phyloP scores from a whole-genome alignment of 2,888 invertebrate species.

The Scaptomyza polygonia region DNA sequence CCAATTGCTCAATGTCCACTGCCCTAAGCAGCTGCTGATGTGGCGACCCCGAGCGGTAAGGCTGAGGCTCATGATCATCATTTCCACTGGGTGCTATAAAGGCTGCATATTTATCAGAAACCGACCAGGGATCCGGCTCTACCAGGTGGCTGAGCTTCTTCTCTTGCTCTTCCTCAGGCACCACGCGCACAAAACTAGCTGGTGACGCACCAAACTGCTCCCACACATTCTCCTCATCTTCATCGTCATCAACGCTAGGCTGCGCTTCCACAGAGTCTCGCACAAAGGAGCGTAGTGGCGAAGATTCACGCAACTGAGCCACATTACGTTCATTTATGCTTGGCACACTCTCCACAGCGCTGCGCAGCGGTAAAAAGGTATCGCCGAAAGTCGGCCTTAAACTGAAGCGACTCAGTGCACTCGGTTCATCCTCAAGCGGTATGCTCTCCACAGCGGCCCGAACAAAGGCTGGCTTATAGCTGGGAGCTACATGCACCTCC shows the following conservation, averaged over 20 bases:
- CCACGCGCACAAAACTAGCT: slow-evolving; percentile 42
- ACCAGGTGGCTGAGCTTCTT: slow-evolving; percentile 40
- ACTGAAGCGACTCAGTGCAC: slow-evolving; percentile 66
- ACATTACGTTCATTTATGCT: slow-evolving; percentile 61
- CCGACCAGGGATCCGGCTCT: slow-evolving; percentile 67
- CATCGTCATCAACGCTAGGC: slow-evolving; percentile 63
- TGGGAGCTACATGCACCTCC: slow-evolving; percentile 67
- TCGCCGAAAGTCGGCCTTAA: slow-evolving; percentile 80
- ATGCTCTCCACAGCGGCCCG: slow-evolving; percentile 83
- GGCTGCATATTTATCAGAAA: slow-evolving; percentile 80
- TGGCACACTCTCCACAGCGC: slow-evolving; percentile 91
- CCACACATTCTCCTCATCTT: slow-evolving; percentile 36
- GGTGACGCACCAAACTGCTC: slow-evolving; percentile 4
- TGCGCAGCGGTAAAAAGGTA: slow-evolving; percentile 87
- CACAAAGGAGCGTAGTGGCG: slow-evolving; percentile 74
- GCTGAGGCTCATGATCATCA: slow-evolving; percentile 74
- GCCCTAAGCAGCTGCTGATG: slow-evolving; percentile 82
- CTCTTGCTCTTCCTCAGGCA: slow-evolving; percentile 27
- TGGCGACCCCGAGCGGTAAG: slow-evolving; percentile 82
- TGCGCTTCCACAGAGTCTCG: slow-evolving; percentile 83
- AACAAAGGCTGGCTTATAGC: slow-evolving; percentile 76
- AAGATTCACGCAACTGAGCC: slow-evolving; percentile 55
- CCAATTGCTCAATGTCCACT: slow-evolving; percentile 66
- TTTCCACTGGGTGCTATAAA: slow-evolving; percentile 69
- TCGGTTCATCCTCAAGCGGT: slow-evolving; percentile 61